Base-by-base conservation (phyloP, 2,888 invertebrate species). In the Drosophila incognita region DNA sequence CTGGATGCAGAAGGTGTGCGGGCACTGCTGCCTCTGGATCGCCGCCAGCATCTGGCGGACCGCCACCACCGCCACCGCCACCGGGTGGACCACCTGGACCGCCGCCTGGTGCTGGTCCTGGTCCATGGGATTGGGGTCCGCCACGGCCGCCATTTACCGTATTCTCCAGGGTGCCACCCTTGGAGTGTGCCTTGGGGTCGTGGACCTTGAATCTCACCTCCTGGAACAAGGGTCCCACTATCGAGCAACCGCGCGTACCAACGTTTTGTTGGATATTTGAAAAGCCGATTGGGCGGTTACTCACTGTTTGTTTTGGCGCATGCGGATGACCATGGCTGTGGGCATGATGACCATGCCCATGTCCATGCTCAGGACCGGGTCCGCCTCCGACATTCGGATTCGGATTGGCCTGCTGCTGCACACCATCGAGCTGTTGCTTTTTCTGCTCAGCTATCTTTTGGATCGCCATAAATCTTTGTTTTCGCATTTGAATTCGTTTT, bases 131-230 rank as follows among this genome's bases (percentile, higher is more conserved):
- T 77, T 95, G 94, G 81, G 95, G 94, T 82, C 95, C 93, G 90
- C 96, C 94, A 90, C 96, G 94, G 76, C 96, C 95, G 38, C 98
- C 97, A 92, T 98, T 98, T 80, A 98, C 97, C 69, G 97, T 98
- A 93, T 97, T 98, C 94, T 98, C 98, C 90, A 98, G 94, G 31
- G 97, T 97, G 54, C 97, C 97, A 67, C 98, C 98, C 94, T 98
- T 98, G 92, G 97, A 97, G 94, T 98, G 97, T 93, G 96, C 97
- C 94, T 98, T 98, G 59, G 97, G 97, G 94, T 98, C 98, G 94
- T 97, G 97, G 82, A 97, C 97, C 95, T 98, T 98, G 95, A 97
- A 98, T 93, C 98, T 96, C 94, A 98, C 98, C 96, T 98, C 97
- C 97, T 98, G 96, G 94, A 96, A 95, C 94, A 94, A 93, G 93